Conservation (phyloP, 2,113 vertebrate genomes). For the Phocoena sinus region DNA sequence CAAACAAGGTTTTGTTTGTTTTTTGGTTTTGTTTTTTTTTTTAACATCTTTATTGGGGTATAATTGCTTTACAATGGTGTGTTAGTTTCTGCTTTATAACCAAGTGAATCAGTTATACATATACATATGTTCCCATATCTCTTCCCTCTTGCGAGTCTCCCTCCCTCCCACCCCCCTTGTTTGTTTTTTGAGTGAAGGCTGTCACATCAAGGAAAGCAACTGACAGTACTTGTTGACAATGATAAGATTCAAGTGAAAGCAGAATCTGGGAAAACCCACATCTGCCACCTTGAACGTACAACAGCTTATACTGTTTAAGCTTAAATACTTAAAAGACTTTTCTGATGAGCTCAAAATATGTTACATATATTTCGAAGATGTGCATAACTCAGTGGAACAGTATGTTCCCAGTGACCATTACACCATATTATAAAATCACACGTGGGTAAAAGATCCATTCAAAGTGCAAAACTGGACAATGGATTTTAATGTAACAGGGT, state of each 20-base stretch:
- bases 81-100: no score
- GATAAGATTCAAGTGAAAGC: neutral
- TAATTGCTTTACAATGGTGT: no score
- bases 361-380: neutral
- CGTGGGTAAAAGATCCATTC: neutral
- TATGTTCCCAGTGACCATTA: neutral
- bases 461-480: neutral
- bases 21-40: neutral
- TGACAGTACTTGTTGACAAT: neutral
- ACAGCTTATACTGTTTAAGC: neutral
- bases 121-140: no score
- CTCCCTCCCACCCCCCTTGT: no score
- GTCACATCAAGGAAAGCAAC: neutral
- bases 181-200: neutral
- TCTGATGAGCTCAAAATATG: neutral
- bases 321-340: neutral
- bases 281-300: neutral
- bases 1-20: neutral
- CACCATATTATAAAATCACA: neutral
- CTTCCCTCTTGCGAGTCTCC: no score
- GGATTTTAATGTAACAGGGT: neutral
- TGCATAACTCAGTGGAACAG: neutral
- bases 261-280: neutral
- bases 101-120: no score
- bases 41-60: no score